These are phyloP conservation scores for Thaumatotibia leucotreta DNA, from an alignment of 1,140 invertebrate species.

Conservation along the genomic window DNA sequence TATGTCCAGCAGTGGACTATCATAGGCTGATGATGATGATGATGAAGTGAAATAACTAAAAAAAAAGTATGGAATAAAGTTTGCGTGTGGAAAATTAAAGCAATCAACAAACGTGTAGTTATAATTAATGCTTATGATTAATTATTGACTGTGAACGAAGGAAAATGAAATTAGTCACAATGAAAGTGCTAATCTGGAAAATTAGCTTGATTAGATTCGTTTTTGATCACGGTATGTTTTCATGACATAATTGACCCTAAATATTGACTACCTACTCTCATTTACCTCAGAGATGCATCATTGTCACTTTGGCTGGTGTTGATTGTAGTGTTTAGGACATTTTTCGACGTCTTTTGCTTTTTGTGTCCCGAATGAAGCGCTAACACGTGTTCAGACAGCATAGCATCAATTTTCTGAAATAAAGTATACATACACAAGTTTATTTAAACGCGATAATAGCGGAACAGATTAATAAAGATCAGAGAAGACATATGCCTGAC, in stretches of 20 bases:
- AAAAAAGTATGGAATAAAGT: too few species aligned
- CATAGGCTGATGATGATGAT: too few species aligned
- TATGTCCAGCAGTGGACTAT: too few species aligned
- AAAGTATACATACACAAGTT: slow-evolving; percentile 9
- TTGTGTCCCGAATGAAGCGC: slow-evolving; percentile 80
- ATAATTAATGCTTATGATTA: too few species aligned
- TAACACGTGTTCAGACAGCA: slow-evolving; percentile 90
- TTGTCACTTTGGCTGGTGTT: slow-evolving; percentile 40
- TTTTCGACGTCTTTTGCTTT: slow-evolving; percentile 29
- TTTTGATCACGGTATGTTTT: too few species aligned
- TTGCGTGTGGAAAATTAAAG: background rate
- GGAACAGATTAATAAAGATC: too few species aligned
- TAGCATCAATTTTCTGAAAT: slow-evolving; percentile 80
- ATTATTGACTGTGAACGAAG: too few species aligned
- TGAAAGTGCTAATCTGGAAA: background rate
- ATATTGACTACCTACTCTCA: too few species aligned
- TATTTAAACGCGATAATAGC: too few species aligned
- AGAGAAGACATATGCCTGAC: too few species aligned
- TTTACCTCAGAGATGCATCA: slow-evolving; percentile 47
- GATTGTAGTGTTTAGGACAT: slow-evolving; percentile 32
- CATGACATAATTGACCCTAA: too few species aligned
- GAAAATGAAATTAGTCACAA: background rate
- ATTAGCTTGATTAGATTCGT: background rate
- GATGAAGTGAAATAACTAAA: too few species aligned
- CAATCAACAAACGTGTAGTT: background rate